phyloP scores from a whole-genome alignment of 2,888 invertebrate genomes.

The Arrhopalites spinosus region DNA sequence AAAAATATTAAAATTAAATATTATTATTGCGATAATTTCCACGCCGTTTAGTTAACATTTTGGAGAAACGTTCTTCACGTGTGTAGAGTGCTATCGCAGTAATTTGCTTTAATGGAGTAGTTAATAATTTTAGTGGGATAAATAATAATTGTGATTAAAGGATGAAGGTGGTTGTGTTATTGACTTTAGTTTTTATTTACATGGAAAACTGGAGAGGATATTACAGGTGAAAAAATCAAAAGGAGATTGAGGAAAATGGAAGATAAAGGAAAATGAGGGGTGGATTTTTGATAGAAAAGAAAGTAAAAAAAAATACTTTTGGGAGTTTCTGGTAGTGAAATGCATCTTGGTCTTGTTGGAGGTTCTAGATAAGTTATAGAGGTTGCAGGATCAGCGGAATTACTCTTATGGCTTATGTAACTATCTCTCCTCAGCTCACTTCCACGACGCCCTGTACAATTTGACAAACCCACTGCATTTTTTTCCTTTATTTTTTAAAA shows the following conservation, averaged over 20 bases:
- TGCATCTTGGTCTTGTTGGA: constrained; percentile 39
- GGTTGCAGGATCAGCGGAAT: constrained; percentile 53
- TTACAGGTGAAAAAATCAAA: neutral
- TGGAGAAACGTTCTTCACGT: too few relatives aligned
- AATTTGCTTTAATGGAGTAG: too few relatives aligned
- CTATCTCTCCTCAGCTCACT: constrained; percentile 52
- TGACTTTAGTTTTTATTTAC: too few relatives aligned
- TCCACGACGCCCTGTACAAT: constrained; percentile 37
- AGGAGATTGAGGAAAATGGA: neutral
- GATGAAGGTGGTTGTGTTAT: too few relatives aligned
- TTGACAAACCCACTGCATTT: neutral
- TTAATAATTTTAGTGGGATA: too few relatives aligned
- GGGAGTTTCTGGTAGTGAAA: constrained; percentile 42
- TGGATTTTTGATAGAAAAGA: neutral
- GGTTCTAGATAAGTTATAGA: constrained; percentile 26
- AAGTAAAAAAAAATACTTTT: constrained; percentile 36
- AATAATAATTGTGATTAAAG: too few relatives aligned
- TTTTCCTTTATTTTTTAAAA: neutral
- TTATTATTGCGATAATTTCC: too few relatives aligned
- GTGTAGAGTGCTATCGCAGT: too few relatives aligned
- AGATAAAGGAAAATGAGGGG: neutral
- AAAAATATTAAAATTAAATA: too few relatives aligned
- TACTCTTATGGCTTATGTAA: constrained; percentile 53
- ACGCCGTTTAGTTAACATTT: too few relatives aligned
- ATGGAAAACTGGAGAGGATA: neutral